Evolutionary conservation across 2,888 invertebrate species (phyloP).

Genomic region (Dyspetes luteomarginatus): DNA sequence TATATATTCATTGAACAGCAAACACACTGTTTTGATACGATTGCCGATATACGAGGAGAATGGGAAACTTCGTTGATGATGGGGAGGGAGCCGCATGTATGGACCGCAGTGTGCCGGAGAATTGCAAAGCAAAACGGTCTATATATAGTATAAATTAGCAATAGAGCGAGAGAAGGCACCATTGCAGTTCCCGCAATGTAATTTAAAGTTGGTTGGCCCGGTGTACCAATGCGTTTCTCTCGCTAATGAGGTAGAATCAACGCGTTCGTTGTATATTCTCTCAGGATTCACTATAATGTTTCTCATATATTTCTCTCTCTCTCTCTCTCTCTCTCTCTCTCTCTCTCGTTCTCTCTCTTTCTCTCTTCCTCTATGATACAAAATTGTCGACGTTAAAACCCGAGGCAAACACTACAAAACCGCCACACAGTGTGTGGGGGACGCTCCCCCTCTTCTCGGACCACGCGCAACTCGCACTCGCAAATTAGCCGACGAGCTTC

Average conservation of each 20-base stretch:
- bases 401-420: conserved; percentile 1
- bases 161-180: background rate
- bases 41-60: background rate
- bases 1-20: background rate
- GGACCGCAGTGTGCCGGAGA: background rate
- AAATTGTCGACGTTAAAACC: conserved; percentile 9
- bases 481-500: conserved; percentile 62
- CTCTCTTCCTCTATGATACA: background rate
- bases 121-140: background rate
- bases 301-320: background rate
- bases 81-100: background rate
- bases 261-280: conserved; percentile 74
- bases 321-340: conserved; percentile 11
- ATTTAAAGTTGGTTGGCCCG: conserved; percentile 65
- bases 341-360: background rate
- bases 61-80: background rate
- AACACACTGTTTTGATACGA: background rate
- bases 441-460: background rate
- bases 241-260: conserved; percentile 80
- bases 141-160: background rate
- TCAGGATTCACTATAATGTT: conserved; percentile 31
- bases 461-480: conserved; percentile 49
- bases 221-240: conserved; percentile 75
- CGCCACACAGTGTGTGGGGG: conserved; percentile 14
- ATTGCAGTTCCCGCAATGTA: conserved; percentile 58